phyloP scores from a whole-genome alignment of 2,888 invertebrate genomes.

The Therioaphis trifolii region DNA sequence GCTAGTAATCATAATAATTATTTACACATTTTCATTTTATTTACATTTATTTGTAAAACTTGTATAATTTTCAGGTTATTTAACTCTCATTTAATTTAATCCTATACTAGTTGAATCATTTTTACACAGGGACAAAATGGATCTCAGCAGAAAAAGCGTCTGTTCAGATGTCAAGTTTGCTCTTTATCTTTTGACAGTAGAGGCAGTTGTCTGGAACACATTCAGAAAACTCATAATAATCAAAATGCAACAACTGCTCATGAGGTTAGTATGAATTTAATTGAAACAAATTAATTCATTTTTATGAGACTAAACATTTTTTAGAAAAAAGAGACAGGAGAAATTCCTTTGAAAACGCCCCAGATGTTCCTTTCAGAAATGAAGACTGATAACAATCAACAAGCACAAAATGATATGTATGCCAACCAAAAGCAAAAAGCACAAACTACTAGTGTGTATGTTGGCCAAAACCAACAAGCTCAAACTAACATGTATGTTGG shows the following conservation, averaged over 20 bases:
- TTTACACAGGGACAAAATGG: too few species aligned
- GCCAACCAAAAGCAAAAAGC: too few species aligned
- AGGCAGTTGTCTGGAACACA: slow-evolving; percentile 62
- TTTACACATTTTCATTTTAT: too few species aligned
- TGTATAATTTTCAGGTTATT: too few species aligned
- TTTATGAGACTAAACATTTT: not conserved
- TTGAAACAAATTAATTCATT: not conserved
- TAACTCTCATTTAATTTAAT: too few species aligned
- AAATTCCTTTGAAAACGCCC: not conserved
- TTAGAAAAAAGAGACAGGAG: not conserved
- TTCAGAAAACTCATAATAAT: slow-evolving; percentile 57
- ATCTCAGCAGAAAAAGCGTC: not conserved
- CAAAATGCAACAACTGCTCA: not conserved
- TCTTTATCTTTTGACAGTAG: slow-evolving; percentile 63
- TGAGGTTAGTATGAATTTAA: not conserved
- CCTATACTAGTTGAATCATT: too few species aligned
- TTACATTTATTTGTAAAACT: too few species aligned
- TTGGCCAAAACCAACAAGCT: too few species aligned
- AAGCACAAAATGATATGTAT: too few species aligned
- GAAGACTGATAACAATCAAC: not conserved
- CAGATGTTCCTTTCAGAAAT: not conserved
- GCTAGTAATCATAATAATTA: too few species aligned
- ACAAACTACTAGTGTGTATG: too few species aligned
- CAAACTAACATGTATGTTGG: too few species aligned
- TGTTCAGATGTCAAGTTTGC: slow-evolving; percentile 64